Base-by-base conservation (phyloP, 2,888 invertebrate genomes). In the Blastobasis adustella region DNA sequence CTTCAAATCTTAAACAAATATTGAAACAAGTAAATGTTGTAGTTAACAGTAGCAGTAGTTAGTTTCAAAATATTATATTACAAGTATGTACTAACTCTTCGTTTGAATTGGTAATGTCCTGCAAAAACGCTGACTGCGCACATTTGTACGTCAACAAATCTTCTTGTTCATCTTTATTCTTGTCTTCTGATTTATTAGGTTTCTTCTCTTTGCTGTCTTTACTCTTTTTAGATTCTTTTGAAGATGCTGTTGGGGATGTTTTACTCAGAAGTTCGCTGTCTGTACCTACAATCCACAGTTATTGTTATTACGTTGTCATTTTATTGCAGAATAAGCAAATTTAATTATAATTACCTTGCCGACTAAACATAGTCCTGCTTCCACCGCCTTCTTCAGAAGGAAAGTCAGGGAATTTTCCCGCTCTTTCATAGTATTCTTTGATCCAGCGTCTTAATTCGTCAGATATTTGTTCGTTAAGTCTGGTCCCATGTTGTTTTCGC, bases 311-410 rank as follows among this genome's bases (percentile, higher is more conserved):
- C 23, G n/a, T n/a, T n/a, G n/a, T n/a, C n/a, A n/a, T 49, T 49
- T 36, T 41, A 36, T 46, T 37, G 5, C 23, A 5, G 7, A 23
- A 36, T 37, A 10, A 47, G 45, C n/a, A n/a, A 36, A 7, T 37
- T 40, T 10, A 7, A 43, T 45, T n/a, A 44, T 23, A 36, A 10
- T 54, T 57, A 91, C 92, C 94, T 83, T 94, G 94, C 63, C 95
- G 86, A 63, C 94, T 95, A 59, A 97, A 93, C 79, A 98, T 92
- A 56, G 94, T 90, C 61, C 94, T 90, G 0, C 97, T 97, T 0
- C 97, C 97, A 6, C 97, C 97, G 62, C 95, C 93, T 68, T 98
- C 98, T 58, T 95, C 96, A 4, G 96, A 93, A 0, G 98, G 98
- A 65, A 96, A 93, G 61, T 98, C 97, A 0, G 98, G 98, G 67